Conservation (phyloP, 2,888 invertebrate genomes). For the Malachius bipustulatus region DNA sequence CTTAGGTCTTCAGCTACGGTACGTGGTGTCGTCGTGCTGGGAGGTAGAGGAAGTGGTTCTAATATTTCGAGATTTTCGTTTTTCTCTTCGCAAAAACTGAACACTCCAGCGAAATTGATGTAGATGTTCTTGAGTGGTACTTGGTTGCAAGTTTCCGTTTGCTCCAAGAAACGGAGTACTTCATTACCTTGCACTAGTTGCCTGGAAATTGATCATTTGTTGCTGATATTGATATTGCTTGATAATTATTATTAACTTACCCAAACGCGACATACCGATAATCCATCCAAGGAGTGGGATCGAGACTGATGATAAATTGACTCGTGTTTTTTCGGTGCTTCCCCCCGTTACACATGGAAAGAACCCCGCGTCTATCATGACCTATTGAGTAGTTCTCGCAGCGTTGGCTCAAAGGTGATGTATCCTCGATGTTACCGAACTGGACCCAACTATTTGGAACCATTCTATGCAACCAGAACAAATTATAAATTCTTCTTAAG, state of each 20-base stretch:
- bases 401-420: slow-evolving; percentile 20
- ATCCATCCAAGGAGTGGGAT: slow-evolving; percentile 59
- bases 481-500: too few species aligned
- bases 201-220: too few species aligned
- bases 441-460: slow-evolving; percentile 61
- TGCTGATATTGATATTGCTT: too few species aligned
- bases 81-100: not conserved
- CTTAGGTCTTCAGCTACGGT: slow-evolving; percentile 7
- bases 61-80: not conserved
- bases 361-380: slow-evolving; percentile 52
- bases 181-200: not conserved
- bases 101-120: not conserved
- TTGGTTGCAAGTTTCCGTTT: not conserved
- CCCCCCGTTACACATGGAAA: slow-evolving; percentile 61
- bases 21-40: slow-evolving; percentile 9
- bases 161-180: not conserved
- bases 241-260: slow-evolving; percentile 24
- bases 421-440: slow-evolving; percentile 43
- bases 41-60: slow-evolving; percentile 1
- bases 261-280: slow-evolving; percentile 62
- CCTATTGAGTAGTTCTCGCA: slow-evolving; percentile 59
- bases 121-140: not conserved
- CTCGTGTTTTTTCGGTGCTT: slow-evolving; percentile 53
- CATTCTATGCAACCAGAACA: slow-evolving; percentile 41
- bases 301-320: slow-evolving; percentile 56